Evolutionary conservation across 2,888 invertebrate species (phyloP).

Genomic region (Tipula vernalis): DNA sequence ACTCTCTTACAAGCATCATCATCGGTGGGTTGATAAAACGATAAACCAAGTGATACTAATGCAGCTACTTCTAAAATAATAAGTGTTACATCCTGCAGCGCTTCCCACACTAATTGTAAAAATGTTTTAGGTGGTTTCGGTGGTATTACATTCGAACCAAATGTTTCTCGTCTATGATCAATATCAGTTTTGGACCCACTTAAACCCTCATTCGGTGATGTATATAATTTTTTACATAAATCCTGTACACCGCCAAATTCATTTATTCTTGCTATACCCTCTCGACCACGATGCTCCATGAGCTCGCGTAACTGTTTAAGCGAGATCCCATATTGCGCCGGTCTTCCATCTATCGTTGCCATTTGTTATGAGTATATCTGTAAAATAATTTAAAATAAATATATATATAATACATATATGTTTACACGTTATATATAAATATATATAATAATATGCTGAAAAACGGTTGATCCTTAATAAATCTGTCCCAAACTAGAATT

Average conservation of each 20-base stretch:
- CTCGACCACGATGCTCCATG: slow-evolving; percentile 94
- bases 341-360: slow-evolving; percentile 91
- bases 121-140: slow-evolving; percentile 99
- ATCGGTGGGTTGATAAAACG: slow-evolving; percentile 70
- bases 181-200: slow-evolving; percentile 71
- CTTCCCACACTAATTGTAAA: slow-evolving; percentile 97
- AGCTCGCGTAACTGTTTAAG: slow-evolving; percentile 95
- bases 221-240: slow-evolving; percentile 93
- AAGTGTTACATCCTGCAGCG: slow-evolving; percentile 96
- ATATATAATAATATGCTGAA: no score
- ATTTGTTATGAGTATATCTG: slow-evolving; percentile 39
- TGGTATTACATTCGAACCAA: slow-evolving; percentile 97
- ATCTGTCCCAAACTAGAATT: no score
- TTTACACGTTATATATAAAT: no score
- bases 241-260: slow-evolving; percentile 86
- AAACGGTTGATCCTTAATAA: no score
- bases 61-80: slow-evolving; percentile 98
- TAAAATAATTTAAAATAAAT: slow-evolving; percentile 5
- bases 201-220: slow-evolving; percentile 94
- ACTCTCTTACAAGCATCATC: no score
- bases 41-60: slow-evolving; percentile 93
- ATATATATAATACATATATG: no score
- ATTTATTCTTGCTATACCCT: slow-evolving; percentile 76
- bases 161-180: slow-evolving; percentile 87
- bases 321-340: slow-evolving; percentile 69